A percentile compares a stretch with the other conserved stretches of the same genome.
Evolutionary conservation across 2,113 vertebrate species (phyloP).

Genomic region (Climacteris rufus): DNA sequence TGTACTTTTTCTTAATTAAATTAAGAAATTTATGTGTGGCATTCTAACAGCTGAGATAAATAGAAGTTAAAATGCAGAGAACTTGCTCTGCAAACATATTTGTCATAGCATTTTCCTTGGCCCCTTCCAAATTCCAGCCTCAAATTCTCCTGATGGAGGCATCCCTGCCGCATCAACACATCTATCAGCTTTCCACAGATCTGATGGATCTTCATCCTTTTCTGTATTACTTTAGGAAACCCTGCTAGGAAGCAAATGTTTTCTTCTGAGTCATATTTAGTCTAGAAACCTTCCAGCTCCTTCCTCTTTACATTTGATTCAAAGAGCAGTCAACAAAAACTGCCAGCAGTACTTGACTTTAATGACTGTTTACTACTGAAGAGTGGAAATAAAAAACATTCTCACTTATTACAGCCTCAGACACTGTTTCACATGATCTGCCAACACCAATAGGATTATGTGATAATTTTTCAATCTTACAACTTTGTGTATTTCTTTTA

Average conservation of each 20-base stretch:
- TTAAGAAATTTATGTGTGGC: rapidly evolving
- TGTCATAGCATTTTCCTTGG: not conserved
- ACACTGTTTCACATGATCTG: not conserved
- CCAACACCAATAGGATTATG: not conserved
- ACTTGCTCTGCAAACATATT: not conserved
- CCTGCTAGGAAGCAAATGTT: not conserved
- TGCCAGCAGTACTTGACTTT: not conserved
- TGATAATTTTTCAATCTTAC: not conserved
- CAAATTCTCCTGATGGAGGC: not conserved
- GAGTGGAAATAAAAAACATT: not conserved
- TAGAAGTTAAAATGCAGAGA: not conserved
- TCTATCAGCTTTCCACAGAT: not conserved
- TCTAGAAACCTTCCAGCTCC: not conserved
- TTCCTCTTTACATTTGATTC: not conserved
- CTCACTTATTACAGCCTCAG: not conserved
- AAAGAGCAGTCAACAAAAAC: not conserved
- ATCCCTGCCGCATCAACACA: not conserved
- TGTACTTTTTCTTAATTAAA: not conserved
- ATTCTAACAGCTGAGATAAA: not conserved
- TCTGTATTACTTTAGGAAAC: not conserved
- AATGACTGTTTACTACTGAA: not conserved
- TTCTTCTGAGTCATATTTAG: not conserved
- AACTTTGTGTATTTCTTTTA: not conserved
- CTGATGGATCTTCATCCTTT: not conserved
- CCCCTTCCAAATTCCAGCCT: not conserved